Evolutionary conservation across 2,888 invertebrate species (phyloP), one percentile per base, ranked within the genome.

Genomic region (Priocnemis perturbator): DNA sequence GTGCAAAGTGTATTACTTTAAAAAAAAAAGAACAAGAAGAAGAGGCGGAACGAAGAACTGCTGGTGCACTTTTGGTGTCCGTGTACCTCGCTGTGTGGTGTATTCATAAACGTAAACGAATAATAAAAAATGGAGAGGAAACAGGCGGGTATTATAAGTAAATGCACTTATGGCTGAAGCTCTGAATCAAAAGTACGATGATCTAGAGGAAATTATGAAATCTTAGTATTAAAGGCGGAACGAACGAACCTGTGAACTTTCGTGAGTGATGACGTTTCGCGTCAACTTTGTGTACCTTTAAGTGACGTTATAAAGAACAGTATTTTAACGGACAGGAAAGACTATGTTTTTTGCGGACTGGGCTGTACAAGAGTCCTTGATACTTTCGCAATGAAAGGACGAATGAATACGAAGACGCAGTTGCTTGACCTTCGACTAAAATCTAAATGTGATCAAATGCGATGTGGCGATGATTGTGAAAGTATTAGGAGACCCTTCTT

Each of bases 261-360:
- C 20, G 11, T n/a, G 19, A 1, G 50, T 47, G 47, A 9, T 47
- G 50, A 50, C 45, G 44, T 58, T 44, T 58, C 44, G 44, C 44
- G 44, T 20, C 44, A 44, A 58, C 58, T 19, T 58, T 58, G 44
- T 20, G 37, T 58, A 58, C 17, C 44, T 58, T 58, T 58, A 58
- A 58, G 58, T 44, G 44, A 58, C 19, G 14, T 44, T 44, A 30
- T 30, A 37, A 23, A 15, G 26, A 53, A 53, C 53, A 26, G 26
- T 26, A 26, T 26, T n/a, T n/a, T 26, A 26, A 26, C 2, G 26
- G 26, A 5, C 26, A 26, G 26, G 5, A 26, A 5, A 5, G 26
- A 26, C 2, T 26, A 26, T 26, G 26, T 26, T 26, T 26, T 5
- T 26, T 26, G 26, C 26, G 26, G 26, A 26, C 26, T 26, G 26